Base-by-base conservation (phyloP, 1,140 invertebrate species). In the Philotrypesis tridentata region DNA sequence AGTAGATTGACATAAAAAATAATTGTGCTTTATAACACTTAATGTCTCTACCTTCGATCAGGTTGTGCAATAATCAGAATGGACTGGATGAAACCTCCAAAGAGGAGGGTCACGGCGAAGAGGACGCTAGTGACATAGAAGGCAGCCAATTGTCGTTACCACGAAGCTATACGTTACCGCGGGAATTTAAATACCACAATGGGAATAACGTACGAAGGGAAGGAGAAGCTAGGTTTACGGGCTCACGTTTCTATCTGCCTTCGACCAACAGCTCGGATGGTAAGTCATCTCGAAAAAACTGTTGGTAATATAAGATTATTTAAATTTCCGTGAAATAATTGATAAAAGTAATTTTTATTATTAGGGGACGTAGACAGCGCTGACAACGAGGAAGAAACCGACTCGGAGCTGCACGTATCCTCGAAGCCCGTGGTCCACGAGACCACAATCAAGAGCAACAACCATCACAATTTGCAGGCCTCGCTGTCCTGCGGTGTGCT, bases 261-360 rank as follows among this genome's bases (percentile, higher is more conserved):
- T 96, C 95, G 67, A 97, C 96, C 11, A 97, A 97, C 87, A 97
- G 96, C 86, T 96, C 96, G 87, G 96, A 97, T 89, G 96, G 96
- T 95, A 90, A 90, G 87, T 87, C 33, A 33, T 29, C 9, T 25
- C 27, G 7, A 21, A 27, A n/a, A 40, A 65, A 78, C 27, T 67
- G 21, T 37, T 48, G 2, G 11, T 61, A 76, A 21, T 17, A 31
- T 31, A 8, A 37, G 37, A 55, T 21, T 55, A 55, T 55, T 21
- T 8, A 17, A n/a, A n/a, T 9, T 3, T 3, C 33, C 9, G 48
- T 0, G 4, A n/a, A 17, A 55, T 55, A 55, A 55, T 43, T 4
- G 17, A 21, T 55, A n/a, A 55, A 55, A 40, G 40, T 37, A 2
- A 37, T 71, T 17, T 48, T 63, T 37, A 67, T 74, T 86, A 43